phyloP scores from a whole-genome alignment of 2,113 vertebrate genomes.

The Saguinus midas region DNA sequence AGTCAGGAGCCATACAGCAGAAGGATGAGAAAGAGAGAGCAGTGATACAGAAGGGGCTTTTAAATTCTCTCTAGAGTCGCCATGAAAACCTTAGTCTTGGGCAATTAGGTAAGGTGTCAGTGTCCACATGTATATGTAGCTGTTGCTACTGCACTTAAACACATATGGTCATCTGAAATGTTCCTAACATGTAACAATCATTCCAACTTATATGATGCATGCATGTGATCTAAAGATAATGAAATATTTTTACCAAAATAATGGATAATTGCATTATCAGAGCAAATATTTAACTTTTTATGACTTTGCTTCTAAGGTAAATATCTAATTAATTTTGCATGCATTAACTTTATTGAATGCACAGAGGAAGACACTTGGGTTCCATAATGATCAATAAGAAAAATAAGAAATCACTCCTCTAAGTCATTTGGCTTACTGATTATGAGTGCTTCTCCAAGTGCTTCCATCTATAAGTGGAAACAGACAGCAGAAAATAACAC shows the following conservation, averaged over 20 bases:
- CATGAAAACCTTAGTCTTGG: background rate
- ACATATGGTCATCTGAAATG: background rate
- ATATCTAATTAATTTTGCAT: background rate
- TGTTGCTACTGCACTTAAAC: background rate
- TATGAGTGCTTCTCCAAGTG: background rate
- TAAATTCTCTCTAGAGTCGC: background rate
- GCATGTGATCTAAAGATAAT: background rate
- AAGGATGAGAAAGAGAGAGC: background rate
- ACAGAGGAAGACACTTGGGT: background rate
- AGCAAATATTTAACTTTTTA: background rate
- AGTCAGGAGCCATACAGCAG: background rate
- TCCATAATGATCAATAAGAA: background rate
- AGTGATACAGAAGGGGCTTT: background rate
- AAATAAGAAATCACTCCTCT: background rate
- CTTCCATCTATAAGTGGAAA: background rate
- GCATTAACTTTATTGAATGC: background rate
- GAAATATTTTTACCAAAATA: background rate
- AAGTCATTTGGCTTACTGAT: background rate
- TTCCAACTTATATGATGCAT: background rate
- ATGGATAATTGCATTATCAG: background rate
- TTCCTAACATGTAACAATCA: background rate
- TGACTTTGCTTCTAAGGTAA: background rate
- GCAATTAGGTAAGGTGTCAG: background rate
- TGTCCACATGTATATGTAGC: background rate
- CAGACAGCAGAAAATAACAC: background rate